Percentiles rank a stretch among this genome's conserved stretches.
These are phyloP conservation scores for Chromobotia macracanthus DNA, from an alignment of 2,797 vertebrate species.

Conservation along the genomic window DNA sequence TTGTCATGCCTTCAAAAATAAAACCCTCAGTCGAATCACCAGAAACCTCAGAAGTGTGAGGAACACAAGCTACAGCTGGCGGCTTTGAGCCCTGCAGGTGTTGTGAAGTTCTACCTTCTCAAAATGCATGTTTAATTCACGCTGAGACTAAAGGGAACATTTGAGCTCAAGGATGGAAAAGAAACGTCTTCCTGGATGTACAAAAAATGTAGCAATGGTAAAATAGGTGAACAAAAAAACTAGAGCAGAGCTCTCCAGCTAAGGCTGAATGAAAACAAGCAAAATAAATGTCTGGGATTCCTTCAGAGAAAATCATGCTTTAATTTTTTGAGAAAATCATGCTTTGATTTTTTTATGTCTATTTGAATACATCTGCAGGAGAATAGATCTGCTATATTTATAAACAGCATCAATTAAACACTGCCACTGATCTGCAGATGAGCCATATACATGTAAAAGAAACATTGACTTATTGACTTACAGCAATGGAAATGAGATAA, in stretches of 20 bases:
- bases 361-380: too few relatives aligned
- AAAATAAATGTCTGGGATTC: background rate
- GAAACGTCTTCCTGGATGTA: background rate
- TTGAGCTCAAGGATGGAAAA: background rate
- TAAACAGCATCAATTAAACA: too few relatives aligned
- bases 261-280: background rate
- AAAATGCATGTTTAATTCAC: conserved; percentile 25
- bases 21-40: background rate
- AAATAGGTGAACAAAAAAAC: background rate
- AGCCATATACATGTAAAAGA: too few relatives aligned
- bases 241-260: background rate
- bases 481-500: too few relatives aligned
- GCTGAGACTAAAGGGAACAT: background rate
- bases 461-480: too few relatives aligned
- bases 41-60: background rate
- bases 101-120: background rate
- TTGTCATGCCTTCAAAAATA: conserved; percentile 12
- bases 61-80: background rate
- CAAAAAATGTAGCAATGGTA: background rate
- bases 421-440: too few relatives aligned
- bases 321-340: too few relatives aligned
- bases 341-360: too few relatives aligned
- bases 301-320: background rate
- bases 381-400: too few relatives aligned
- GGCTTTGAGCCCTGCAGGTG: background rate